phyloP scores from a whole-genome alignment of 2,797 vertebrate genomes.

The Botia kubotai region DNA sequence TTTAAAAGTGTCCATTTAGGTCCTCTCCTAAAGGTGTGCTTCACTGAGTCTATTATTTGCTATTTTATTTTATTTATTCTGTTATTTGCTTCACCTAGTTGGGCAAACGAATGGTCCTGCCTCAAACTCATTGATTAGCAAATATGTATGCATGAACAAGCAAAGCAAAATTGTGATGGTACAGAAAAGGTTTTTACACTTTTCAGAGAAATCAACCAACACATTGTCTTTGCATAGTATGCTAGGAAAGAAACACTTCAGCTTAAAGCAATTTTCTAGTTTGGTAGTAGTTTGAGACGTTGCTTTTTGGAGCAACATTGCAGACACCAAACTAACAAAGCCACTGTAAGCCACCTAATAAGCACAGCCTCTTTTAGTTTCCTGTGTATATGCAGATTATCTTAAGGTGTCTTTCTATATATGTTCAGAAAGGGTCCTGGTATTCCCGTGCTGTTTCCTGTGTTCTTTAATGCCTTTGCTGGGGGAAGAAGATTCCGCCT shows the following conservation, averaged over 20 bases:
- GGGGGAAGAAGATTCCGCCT: slow-evolving; percentile 27
- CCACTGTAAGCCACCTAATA: background rate
- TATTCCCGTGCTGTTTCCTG: background rate
- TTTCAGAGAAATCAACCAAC: background rate
- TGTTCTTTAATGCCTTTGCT: background rate
- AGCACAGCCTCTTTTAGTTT: background rate
- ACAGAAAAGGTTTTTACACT: background rate
- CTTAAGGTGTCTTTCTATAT: background rate
- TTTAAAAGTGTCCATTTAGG: no score
- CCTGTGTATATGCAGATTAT: background rate
- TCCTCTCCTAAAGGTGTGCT: no score
- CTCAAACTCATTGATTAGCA: background rate
- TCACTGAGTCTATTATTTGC: background rate
- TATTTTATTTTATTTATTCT: background rate
- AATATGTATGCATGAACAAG: background rate
- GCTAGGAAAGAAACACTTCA: background rate
- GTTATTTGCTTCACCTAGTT: background rate
- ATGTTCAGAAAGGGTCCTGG: background rate
- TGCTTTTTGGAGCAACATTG: background rate
- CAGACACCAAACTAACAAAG: background rate
- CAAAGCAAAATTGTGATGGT: background rate
- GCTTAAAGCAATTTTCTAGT: background rate
- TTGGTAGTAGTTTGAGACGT: background rate
- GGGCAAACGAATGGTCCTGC: background rate
- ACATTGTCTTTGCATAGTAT: background rate